Evolutionary conservation across 1,140 invertebrate genomes (phyloP).

Genomic region (Euura saliciscinereae): DNA sequence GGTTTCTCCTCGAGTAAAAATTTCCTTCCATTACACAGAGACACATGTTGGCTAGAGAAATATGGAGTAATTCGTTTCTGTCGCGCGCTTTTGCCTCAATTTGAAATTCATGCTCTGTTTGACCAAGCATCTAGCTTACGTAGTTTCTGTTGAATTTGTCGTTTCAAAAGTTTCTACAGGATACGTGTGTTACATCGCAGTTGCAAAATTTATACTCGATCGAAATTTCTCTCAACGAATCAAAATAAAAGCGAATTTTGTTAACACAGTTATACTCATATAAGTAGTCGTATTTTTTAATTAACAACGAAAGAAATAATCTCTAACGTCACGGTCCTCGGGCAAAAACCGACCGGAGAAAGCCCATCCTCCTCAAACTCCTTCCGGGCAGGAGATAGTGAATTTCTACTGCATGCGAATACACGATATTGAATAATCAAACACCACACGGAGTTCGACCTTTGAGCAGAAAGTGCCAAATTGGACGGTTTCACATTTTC

Average conservation of each 20-base stretch:
- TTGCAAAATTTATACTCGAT: no score
- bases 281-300: neutral
- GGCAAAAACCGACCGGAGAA: neutral
- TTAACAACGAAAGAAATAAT: neutral
- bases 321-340: neutral
- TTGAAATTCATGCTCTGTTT: constrained; percentile 55
- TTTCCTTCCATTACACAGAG: no score
- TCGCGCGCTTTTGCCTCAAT: neutral
- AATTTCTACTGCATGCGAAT: neutral
- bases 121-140: constrained; percentile 24
- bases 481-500: no score
- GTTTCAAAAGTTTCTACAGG: constrained; percentile 50
- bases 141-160: constrained; percentile 36
- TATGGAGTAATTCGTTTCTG: neutral
- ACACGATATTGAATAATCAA: no score
- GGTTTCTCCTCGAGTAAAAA: neutral
- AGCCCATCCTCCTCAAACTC: neutral
- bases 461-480: no score
- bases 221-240: no score
- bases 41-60: no score
- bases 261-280: neutral
- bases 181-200: constrained; percentile 24
- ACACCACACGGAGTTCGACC: no score
- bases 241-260: neutral
- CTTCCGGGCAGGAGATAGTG: neutral